Conservation (phyloP, 1,140 invertebrate species). For the Bombus pyrosoma region DNA sequence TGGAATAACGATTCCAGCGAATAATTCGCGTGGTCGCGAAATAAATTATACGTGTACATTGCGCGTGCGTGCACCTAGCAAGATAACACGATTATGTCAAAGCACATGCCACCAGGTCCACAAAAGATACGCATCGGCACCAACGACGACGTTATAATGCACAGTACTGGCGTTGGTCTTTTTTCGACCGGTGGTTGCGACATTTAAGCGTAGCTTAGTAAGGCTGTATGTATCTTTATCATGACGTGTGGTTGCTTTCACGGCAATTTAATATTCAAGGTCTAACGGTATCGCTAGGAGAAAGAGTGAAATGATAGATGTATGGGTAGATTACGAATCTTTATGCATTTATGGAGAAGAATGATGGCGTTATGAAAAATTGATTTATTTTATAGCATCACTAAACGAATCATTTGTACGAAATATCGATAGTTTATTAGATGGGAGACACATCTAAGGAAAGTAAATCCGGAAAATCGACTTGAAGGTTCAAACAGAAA, state of each 20-base stretch:
- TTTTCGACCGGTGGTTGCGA: not conserved
- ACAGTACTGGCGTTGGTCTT: not conserved
- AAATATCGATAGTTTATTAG: not conserved
- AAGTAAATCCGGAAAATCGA: too few relatives aligned
- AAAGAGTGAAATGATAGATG: too few relatives aligned
- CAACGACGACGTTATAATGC: conserved; percentile 2
- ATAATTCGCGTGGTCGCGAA: conserved; percentile 4
- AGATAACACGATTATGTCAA: conserved; percentile 43
- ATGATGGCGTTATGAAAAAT: not conserved
- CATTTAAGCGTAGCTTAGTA: not conserved
- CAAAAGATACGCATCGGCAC: conserved; percentile 1
- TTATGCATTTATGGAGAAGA: not conserved
- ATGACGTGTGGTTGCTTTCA: not conserved
- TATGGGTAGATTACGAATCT: not conserved
- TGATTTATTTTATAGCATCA: not conserved
- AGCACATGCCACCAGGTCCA: not conserved
- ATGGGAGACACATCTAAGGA: too few relatives aligned
- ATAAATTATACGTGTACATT: conserved; percentile 36
- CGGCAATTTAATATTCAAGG: conserved; percentile 2
- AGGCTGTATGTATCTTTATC: not conserved
- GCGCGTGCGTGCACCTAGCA: conserved; percentile 3
- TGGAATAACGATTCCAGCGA: conserved; percentile 23
- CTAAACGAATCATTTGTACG: not conserved
- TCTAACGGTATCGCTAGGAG: not conserved
- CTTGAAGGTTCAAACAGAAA: too few relatives aligned